Base-by-base conservation (phyloP, 2,797 vertebrate genomes). In the Sparus aurata region DNA sequence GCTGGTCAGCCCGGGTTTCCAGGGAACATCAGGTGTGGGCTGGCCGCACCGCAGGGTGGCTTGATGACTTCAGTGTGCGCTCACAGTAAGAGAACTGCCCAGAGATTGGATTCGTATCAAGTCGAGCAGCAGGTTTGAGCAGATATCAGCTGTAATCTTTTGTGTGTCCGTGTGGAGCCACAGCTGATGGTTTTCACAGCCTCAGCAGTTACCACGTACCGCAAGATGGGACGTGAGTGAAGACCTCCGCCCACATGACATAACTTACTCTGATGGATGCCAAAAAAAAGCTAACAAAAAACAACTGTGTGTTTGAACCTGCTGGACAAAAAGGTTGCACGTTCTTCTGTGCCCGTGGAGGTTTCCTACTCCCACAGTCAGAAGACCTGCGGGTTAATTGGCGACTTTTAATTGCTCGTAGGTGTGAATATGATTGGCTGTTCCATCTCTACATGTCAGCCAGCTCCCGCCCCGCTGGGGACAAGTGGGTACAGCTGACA, bases 101-200 rank as follows among this genome's bases (percentile, higher is more conserved):
- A 68, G 73, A 80, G 88, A 88, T 89, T 91, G 90, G 86, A 84
- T 88, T 85, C 73, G 73, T 87, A 85, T 91, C 85, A 85, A 84
- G 79, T 59, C 72, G 45, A 79, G 80, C 89, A 85, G 87, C 83
- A 76, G 87, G 86, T 83, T 82, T 83, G 62, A 69, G 76, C 79
- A 80, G 84, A 87, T 88, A 89, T 91, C 87, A 47, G 81, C 77
- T 77, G 78, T 83, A 88, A 89, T 87, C 75, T 85, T 38, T 66
- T 79, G 60, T 77, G 84, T 69, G 80, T 77, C 75, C 1, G 20
- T 25, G 83, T 54, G 67, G 67, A 79, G 79, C 53, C 34, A 16
- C 54, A 16, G 73, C 75, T 70, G 82, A 73, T 71, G 69, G 73
- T 84, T 89, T 87, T 82, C 71, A 79, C 72, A n/a, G 75, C 59